Evolutionary conservation across 2,113 vertebrate genomes (phyloP).

Genomic region (Pollimyrus isidori): DNA sequence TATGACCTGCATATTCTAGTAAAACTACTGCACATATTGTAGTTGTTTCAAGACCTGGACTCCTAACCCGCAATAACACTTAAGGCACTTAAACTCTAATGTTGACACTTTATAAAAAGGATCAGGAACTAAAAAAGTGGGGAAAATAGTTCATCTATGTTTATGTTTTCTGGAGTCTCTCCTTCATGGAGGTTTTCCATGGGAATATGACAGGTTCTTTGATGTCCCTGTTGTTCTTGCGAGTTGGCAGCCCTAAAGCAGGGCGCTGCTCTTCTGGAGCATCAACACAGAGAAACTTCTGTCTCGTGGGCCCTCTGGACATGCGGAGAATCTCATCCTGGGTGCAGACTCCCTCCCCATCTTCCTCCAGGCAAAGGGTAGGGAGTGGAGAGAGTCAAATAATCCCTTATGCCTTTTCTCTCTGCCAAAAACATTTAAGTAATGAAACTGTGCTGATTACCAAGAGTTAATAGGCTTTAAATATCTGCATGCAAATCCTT

Average conservation of each 20-base stretch:
- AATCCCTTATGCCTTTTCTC: slow-evolving; percentile 2
- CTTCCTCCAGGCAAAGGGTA: not conserved
- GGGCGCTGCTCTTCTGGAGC: not conserved
- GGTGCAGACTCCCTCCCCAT: not conserved
- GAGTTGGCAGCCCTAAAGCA: not conserved
- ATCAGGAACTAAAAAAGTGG: not conserved
- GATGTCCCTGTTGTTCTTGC: not conserved
- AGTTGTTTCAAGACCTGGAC: not conserved
- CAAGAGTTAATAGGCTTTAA: not conserved
- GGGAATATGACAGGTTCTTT: not conserved
- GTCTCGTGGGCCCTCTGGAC: not conserved
- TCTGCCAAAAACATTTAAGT: slow-evolving; percentile 9
- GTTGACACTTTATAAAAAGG: not conserved
- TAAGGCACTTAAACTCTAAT: not conserved
- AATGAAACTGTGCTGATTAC: slow-evolving; percentile 13
- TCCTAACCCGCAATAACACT: not conserved
- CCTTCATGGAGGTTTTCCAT: not conserved
- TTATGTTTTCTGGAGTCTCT: not conserved
- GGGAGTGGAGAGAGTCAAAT: not conserved
- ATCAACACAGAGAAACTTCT: not conserved
- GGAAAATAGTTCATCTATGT: not conserved
- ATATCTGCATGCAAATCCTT: slow-evolving; percentile 5
- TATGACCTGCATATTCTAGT: not conserved
- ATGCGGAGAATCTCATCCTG: not conserved
- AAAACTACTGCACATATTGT: not conserved